phyloP scores from a whole-genome alignment of 2,888 invertebrate species.

The Orgyia antiqua region DNA sequence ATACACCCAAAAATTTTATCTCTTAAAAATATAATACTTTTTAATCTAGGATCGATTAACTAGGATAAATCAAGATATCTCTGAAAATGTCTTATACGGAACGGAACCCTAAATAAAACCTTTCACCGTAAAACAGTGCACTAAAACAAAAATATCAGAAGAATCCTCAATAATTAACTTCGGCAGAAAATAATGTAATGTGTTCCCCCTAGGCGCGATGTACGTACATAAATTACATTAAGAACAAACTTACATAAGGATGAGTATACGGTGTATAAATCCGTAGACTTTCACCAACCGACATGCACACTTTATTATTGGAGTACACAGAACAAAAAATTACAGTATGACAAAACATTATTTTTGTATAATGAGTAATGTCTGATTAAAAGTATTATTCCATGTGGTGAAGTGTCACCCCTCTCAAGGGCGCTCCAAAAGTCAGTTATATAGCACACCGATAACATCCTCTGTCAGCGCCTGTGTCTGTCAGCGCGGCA shows the following conservation, averaged over 20 bases:
- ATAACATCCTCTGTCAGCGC: too few species aligned
- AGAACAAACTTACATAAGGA: conserved; percentile 39
- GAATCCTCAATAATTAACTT: conserved; percentile 3
- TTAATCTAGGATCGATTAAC: too few species aligned
- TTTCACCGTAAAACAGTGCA: background rate
- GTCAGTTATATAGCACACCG: too few species aligned
- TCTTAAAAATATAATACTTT: too few species aligned
- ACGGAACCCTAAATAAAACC: background rate
- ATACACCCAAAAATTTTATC: too few species aligned
- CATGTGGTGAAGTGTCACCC: too few species aligned
- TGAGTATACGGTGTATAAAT: conserved; percentile 42
- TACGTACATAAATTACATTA: conserved; percentile 51
- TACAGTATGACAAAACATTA: conserved; percentile 8
- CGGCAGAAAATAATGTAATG: conserved; percentile 1
- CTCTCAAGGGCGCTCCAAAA: too few species aligned
- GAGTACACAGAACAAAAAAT: conserved; percentile 28
- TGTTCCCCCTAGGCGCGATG: conserved; percentile 18
- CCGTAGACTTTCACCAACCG: conserved; percentile 47
- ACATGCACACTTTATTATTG: conserved; percentile 43
- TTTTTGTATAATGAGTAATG: too few species aligned
- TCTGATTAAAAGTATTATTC: too few species aligned
- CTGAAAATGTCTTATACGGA: too few species aligned
- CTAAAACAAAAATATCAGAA: background rate
- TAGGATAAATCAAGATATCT: too few species aligned
- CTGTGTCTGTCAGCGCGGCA: too few species aligned